A percentile compares a stretch with the other conserved stretches of the same genome.
Evolutionary conservation across 30 jellyfish, hydroid and myxozoan species (phyloP).

Genomic region (Hydractinia echinata): DNA sequence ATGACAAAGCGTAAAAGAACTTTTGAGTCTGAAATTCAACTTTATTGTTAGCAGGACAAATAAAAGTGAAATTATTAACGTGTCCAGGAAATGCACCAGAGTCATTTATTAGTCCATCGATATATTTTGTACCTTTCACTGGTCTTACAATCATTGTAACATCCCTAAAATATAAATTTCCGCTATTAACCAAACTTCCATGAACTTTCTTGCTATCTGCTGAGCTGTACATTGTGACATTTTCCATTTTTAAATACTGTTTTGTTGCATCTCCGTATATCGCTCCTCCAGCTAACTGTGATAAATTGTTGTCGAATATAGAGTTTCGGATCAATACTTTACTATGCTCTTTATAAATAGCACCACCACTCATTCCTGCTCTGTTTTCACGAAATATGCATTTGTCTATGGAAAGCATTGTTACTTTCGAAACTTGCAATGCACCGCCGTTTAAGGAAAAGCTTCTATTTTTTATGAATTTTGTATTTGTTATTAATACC

Average conservation of each 20-base stretch:
- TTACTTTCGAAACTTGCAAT: no score
- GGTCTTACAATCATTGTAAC: no score
- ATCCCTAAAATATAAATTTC: no score
- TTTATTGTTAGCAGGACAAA: conserved; percentile 1
- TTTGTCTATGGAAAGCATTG: no score
- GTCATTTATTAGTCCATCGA: background rate
- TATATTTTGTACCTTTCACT: background rate
- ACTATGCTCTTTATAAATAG: background rate
- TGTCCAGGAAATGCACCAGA: background rate
- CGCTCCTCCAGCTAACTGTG: background rate
- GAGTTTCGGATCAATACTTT: background rate
- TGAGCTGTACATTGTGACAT: background rate
- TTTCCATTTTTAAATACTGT: background rate
- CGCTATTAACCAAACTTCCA: no score
- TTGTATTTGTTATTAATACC: no score
- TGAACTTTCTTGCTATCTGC: no score
- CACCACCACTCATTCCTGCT: background rate
- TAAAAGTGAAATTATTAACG: background rate
- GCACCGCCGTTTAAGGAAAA: no score
- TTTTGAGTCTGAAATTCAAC: background rate
- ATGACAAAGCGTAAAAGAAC: background rate
- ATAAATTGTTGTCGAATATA: background rate
- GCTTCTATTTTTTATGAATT: no score
- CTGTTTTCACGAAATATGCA: no score
- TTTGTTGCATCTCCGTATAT: background rate